phyloP scores from a whole-genome alignment of 2,797 vertebrate genomes.

The Tangara arthus region DNA sequence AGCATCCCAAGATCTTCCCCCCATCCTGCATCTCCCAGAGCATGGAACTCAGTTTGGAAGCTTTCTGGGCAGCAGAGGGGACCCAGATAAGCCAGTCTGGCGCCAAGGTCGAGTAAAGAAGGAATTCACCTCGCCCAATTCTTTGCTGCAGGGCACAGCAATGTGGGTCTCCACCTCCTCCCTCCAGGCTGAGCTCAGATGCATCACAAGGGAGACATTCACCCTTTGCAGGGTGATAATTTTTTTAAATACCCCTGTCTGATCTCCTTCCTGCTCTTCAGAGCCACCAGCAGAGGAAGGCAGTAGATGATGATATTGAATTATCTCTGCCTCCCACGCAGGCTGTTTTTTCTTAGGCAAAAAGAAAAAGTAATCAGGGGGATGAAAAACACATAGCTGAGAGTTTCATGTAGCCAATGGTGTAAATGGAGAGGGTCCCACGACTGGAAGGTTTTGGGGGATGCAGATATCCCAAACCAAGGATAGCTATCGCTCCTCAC shows the following conservation, averaged over 20 bases:
- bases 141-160: background rate
- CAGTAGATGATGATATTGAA: background rate
- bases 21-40: background rate
- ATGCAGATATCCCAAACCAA: background rate
- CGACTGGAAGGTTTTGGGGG: fast-evolving
- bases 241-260: background rate
- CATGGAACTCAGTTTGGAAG: background rate
- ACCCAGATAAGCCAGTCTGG: constrained; percentile 1
- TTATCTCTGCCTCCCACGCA: background rate
- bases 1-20: background rate
- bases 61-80: background rate
- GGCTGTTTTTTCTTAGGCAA: background rate
- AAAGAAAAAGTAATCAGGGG: background rate
- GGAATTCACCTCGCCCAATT: background rate
- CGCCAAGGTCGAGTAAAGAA: background rate
- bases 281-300: background rate
- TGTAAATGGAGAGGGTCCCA: background rate
- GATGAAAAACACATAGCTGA: background rate
- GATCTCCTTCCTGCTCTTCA: background rate
- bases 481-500: background rate
- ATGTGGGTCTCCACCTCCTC: background rate
- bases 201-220: background rate
- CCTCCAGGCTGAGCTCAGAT: background rate
- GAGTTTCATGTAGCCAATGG: background rate
- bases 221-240: background rate